Percentiles rank a stretch among this genome's conserved stretches.
Evolutionary conservation across 2,113 vertebrate genomes (phyloP).

Genomic region (Penelope pileata): DNA sequence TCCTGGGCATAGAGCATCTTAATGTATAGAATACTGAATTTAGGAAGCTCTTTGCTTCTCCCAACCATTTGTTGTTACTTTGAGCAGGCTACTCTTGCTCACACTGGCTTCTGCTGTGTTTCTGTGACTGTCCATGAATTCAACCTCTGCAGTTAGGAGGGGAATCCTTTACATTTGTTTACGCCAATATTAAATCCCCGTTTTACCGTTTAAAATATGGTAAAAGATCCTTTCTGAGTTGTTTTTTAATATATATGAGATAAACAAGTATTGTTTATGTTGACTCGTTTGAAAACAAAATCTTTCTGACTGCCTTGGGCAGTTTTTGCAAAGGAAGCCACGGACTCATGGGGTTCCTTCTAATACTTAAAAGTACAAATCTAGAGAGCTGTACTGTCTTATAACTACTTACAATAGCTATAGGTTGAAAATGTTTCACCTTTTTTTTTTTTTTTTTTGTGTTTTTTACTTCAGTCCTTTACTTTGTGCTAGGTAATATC

Average conservation of each 20-base stretch:
- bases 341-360: background rate
- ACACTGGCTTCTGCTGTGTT: background rate
- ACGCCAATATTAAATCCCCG: background rate
- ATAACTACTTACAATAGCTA: background rate
- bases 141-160: background rate
- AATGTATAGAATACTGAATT: background rate
- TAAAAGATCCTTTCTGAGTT: background rate
- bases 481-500: background rate
- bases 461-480: background rate
- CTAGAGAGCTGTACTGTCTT: background rate
- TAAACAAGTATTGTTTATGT: background rate
- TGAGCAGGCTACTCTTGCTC: background rate
- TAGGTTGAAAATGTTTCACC: background rate
- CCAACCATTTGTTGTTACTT: background rate
- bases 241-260: background rate
- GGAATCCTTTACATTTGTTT: background rate
- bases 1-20: background rate
- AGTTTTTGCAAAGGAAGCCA: background rate
- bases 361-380: background rate
- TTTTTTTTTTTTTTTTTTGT: no score
- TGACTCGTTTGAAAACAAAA: background rate
- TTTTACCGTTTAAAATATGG: background rate
- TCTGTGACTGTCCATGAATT: background rate
- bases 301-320: background rate
- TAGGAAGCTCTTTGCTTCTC: background rate